Base-by-base conservation (phyloP, 2,888 invertebrate species). In the Synergus itoensis region DNA sequence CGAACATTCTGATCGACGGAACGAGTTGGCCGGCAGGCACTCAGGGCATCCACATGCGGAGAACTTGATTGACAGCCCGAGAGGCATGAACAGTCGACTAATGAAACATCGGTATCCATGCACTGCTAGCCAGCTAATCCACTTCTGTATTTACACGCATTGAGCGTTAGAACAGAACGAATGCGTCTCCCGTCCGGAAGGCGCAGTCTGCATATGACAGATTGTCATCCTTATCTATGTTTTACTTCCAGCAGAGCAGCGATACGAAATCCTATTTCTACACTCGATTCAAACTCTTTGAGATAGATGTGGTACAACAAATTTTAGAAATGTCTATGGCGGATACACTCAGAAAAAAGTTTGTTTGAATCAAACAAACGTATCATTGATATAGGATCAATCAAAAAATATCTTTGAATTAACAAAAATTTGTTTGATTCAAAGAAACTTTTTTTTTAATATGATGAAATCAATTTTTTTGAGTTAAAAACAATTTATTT, bases 31-130 rank as follows among this genome's bases (percentile, higher is more conserved):
- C 75, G 67, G 77, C 62, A 82, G 85, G 83, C 80, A 80, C 82
- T 86, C 85, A 86, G 85, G 84, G 86, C 84, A 80, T 83, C 88
- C 87, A 84, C 85, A 86, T 87, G 88, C 85, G 77, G 86, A 87
- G 86, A 85, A 88, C 86, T 89, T 91, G 90, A 91, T 90, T 90
- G 91, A 90, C 91, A 91, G 89, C 85, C 85, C 85, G 86, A 87
- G 86, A 85, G 84, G 87, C 86, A 90, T 86, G 89, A 90, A 88
- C 89, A 88, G 89, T 89, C 86, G 87, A 87, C 89, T 91, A 90
- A 91, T 91, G 90, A 91, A 90, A 90, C 90, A 90, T 90, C 90
- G 90, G 91, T 90, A 89, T 90, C 89, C 89, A 88, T 86, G 88
- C 87, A 90, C 88, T 89, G 85, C 84, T 86, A 84, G 80, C 83